Evolutionary conservation across 2,113 vertebrate genomes (phyloP), one percentile per base, ranked within the genome.

Genomic region (Myotis yumanensis): DNA sequence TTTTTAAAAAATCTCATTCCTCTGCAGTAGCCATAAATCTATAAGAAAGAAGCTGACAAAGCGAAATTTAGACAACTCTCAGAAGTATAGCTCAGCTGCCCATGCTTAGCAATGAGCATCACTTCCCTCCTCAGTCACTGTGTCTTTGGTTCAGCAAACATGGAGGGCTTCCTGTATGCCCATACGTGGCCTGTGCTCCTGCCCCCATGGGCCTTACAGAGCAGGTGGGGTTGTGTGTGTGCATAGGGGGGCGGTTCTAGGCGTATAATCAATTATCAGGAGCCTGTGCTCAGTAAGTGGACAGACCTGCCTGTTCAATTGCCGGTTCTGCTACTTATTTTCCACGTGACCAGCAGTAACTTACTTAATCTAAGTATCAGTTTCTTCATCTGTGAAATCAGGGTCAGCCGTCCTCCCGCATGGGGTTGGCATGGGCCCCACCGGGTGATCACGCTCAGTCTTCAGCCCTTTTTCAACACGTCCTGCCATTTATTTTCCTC

Each of bases 311-410:
- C 40, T 40, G 23, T 96, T 75, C 68, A 32, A 2, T 15, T 87
- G 88, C 81, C 25, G 1, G n/a, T 92, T 94, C 89, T 95, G 79
- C 76, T 75, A 16, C 88, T 93, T 77, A 10, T 35, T 30, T 73
- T 77, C 40, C 88, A 35, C 0, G 35, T 73, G 93, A 88, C 51
- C 46, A 54, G 62, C n/a, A 77, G 23, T 25, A 66, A 6, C 62
- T 80, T 48, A 16, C 59, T 87, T 92, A 51, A 91, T 88, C 91
- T 52, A 16, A 87, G 66, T 90, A 88, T 95, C 90, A 81, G 37
- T 95, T 90, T 64, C 72, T 46, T 73, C 51, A 75, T 46, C 75
- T 75, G 83, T 79, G 48, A 89, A 95, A 69, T 76, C 15, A 40
- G 75, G 35, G 35, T 71, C 77, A 66, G 37, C 66, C 12, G 8